Percentiles rank a stretch among this genome's conserved stretches.
phyloP scores from a whole-genome alignment of 2,113 vertebrate species.

The Zapornia atra region DNA sequence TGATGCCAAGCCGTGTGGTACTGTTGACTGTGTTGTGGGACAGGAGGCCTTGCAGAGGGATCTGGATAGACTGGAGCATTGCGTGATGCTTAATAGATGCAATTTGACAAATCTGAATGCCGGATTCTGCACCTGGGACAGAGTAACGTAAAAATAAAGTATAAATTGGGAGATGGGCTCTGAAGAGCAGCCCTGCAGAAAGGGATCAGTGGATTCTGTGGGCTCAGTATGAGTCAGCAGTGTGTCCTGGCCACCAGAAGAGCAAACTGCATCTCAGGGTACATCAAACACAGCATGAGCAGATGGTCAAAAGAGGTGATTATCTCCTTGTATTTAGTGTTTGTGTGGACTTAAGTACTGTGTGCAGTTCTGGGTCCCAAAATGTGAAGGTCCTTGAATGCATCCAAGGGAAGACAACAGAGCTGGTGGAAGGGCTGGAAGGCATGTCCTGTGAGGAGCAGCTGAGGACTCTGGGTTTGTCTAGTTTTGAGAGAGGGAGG shows the following conservation, averaged over 20 bases:
- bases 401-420: no score
- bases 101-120: background rate
- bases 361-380: background rate
- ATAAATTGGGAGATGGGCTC: background rate
- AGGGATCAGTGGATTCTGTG: background rate
- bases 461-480: background rate
- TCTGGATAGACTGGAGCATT: no score
- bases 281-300: background rate
- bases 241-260: background rate
- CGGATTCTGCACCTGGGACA: background rate
- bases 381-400: no score
- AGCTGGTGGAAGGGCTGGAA: no score
- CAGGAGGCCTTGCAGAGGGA: background rate
- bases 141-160: no score
- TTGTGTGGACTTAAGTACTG: accelerated
- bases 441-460: no score
- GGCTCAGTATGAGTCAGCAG: background rate
- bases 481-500: background rate
- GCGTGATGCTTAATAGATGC: accelerated
- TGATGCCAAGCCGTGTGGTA: accelerated
- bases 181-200: background rate
- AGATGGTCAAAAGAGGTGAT: background rate
- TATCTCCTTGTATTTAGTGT: accelerated
- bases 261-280: background rate
- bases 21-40: accelerated